Evolutionary conservation across 2,888 invertebrate species (phyloP), one percentile per base, ranked within the genome.

Genomic region (Muscina levida): DNA sequence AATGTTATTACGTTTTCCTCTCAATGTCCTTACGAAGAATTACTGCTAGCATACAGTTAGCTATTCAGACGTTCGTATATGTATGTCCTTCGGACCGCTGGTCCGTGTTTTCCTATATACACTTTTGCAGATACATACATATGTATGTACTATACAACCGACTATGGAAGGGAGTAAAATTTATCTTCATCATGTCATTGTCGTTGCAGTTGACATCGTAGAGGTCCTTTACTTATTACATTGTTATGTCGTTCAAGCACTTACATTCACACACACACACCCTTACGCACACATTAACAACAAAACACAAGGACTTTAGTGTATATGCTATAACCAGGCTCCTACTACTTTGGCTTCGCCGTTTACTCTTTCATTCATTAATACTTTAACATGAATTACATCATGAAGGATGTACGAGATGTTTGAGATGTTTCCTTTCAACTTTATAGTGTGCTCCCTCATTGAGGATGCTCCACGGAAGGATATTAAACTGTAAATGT

Each of bases 181-280:
- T 37, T 67, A 67, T 67, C 53, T 67, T 67, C 67, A 67, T 67
- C 67, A 67, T 67, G 67, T 67, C 67, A 67, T 53, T 67, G 53
- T 67, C 67, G 37, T 67, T 67, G 51, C 67, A 67, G 24, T 53
- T 67, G 67, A 67, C 67, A 67, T 68, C 22, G 39, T 51, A 8
- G 67, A 68, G 67, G 67, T 68, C 53, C 72, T 73, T 51, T 59
- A 75, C 70, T 13, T 44, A 77, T 82, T 79, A 53, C 67, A 39
- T 22, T 44, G 26, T 51, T 67, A 53, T 67, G 51, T 51, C 67
- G 31, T 51, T 51, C 19, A 17, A 10, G 3, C 24, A 11, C 4
- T 24, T 24, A 65, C 57, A 66, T 24, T 73, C 37, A 70, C 31
- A 77, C 22, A 65, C 51, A 62, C 26, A 75, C 37, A 22, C 24